These are phyloP conservation scores for Fregetta grallaria DNA, from an alignment of 2,113 vertebrate genomes.

Conservation along the genomic window DNA sequence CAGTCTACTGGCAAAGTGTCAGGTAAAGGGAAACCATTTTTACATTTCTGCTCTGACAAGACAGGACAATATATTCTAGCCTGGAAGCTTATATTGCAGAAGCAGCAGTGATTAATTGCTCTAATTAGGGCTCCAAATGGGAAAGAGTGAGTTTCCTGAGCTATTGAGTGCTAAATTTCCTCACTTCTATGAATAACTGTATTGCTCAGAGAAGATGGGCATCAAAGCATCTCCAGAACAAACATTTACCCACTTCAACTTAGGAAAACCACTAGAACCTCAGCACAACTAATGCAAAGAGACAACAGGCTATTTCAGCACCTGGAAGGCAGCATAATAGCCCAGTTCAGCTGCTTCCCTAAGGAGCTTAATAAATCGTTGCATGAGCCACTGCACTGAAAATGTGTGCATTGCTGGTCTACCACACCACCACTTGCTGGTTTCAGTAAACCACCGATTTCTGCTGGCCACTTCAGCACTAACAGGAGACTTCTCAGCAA, in stretches of 20 bases:
- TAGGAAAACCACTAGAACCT: background rate
- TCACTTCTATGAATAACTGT: slow-evolving; percentile 38
- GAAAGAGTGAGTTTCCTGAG: slow-evolving; percentile 39
- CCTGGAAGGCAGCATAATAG: background rate
- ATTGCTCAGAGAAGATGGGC: slow-evolving; percentile 33
- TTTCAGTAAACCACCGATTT: background rate
- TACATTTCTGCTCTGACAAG: slow-evolving; percentile 38
- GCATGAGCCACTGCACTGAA: background rate
- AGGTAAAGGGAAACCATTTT: slow-evolving; percentile 48
- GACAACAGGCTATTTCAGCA: background rate
- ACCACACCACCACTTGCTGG: background rate
- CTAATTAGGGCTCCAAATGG: slow-evolving; percentile 54
- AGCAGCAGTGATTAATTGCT: slow-evolving; percentile 60
- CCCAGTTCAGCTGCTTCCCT: background rate
- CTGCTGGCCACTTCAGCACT: background rate
- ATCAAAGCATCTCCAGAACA: slow-evolving; percentile 37
- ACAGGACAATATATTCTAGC: slow-evolving; percentile 44
- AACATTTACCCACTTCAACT: slow-evolving; percentile 26
- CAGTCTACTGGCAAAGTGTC: background rate
- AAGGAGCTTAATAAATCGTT: background rate
- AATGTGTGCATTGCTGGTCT: background rate
- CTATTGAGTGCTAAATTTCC: slow-evolving; percentile 6
- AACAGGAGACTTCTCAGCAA: background rate
- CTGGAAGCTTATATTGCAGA: slow-evolving; percentile 43
- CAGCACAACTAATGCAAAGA: background rate